Base-by-base conservation (phyloP, 2,888 invertebrate species). In the Polymixis flavicincta region DNA sequence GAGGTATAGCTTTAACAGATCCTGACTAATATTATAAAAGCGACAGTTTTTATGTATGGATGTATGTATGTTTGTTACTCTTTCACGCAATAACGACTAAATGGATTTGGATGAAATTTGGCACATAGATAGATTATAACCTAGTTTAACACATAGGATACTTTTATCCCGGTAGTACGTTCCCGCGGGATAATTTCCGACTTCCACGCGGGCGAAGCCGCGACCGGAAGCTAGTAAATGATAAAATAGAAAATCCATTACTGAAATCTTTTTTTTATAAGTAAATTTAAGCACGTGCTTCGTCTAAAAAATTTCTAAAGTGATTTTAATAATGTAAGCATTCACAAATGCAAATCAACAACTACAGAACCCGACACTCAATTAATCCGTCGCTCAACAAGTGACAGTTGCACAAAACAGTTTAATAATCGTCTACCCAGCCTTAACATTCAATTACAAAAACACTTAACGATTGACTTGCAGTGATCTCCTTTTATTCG, bases 401-500 rank as follows among this genome's bases (percentile, higher is more conserved):
- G 73, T 73, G 82, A 71, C 82, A 85, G 72, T 71, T 67, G 76
- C 69, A 82, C 76, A 85, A 82, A 81, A 82, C 76, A 60, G 28
- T 80, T 63, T 72, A 84, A 61, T 65, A 72, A 72, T 48, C 64
- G 4, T 57, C 63, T 64, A 59, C 37, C 50, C 61, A 76, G 64
- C 77, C 76, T 74, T 71, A 76, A 88, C 84, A 74, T 86, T 85
- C 80, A 88, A 88, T 80, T 82, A 83, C 78, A 83, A 80, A 80
- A 89, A 75, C 82, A 86, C 76, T 88, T 90, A 90, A 88, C 89
- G 89, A 87, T 90, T 90, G 90, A 90, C 86, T 89, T 87, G 85
- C 89, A 83, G 48, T 82, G 83, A 90, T 90, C 86, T 75, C 86
- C 87, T 87, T 88, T 89, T 90, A 92, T 94, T 92, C 92, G 89